Base-by-base conservation (phyloP, 2,113 vertebrate genomes). In the Catharus bicknelli region DNA sequence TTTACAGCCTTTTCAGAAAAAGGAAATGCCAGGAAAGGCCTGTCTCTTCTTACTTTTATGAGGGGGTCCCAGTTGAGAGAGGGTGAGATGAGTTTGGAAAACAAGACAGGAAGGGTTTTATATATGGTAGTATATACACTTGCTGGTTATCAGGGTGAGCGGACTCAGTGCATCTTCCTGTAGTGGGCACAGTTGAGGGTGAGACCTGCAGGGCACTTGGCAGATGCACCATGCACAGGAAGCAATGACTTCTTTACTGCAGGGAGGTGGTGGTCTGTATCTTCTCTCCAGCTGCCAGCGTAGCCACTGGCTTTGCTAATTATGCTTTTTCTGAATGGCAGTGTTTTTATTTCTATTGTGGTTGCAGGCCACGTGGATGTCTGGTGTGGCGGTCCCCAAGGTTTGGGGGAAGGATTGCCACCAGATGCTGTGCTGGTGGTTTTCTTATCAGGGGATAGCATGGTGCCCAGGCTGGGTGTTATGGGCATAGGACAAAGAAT, bases 1-100 rank as follows among this genome's bases (percentile, higher is more conserved):
- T 97, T 97, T 97, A 97, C 93, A 96, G 93, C 94, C 95, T 95
- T 96, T 96, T 96, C 95, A 93, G 86, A 94, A 90, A 91, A 95
- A 97, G 96, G 96, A 97, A 97, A 97, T 97, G 94, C 95, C 96
- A 94, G 88, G 69, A 90, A 96, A 94, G 74, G 93, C 91, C 94
- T 95, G 92, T 94, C 95, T 96, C 96, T 95, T 82, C 88, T 93
- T 94, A 86, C 63, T 95, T 97, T 95, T 95, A 94, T 94, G 94
- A 96, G 94, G 92, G 92, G 95, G 94, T 97, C 92, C 95, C 75
- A 30, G 77, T 63, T 87, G 85, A 88, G 93, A 77, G 67, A 74
- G 83, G 74, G 45, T 3, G 12, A 81, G 77, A 47, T 89, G 80
- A 79, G 32, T 57, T 76, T 91, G 82, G 91, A 92, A 53, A 30